These are phyloP conservation scores for Sigmodon hispidus DNA, from an alignment of 2,113 vertebrate species.

Conservation along the genomic window DNA sequence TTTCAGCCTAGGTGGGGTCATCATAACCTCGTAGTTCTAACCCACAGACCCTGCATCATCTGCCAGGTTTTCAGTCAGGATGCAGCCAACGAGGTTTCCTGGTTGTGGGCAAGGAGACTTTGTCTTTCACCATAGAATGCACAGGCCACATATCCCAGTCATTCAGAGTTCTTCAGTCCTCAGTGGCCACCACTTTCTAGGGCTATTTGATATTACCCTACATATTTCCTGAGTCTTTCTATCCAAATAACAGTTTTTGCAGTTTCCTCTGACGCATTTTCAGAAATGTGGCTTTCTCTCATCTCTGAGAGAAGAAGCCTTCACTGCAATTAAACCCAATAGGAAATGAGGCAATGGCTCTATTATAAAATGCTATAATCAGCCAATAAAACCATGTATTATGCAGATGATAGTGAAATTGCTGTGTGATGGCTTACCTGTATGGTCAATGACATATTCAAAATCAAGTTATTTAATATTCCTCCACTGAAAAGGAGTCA, in stretches of 20 bases:
- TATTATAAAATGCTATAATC: slow-evolving; percentile 20
- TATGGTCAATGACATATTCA: slow-evolving; percentile 27
- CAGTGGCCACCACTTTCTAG: background rate
- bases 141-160: background rate
- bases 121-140: background rate
- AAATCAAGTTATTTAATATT: slow-evolving; percentile 52
- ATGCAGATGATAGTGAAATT: background rate
- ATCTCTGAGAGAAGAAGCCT: background rate
- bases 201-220: background rate
- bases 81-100: background rate
- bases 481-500: slow-evolving; percentile 3
- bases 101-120: background rate
- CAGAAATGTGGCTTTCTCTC: slow-evolving; percentile 49
- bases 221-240: slow-evolving; percentile 20
- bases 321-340: background rate
- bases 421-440: slow-evolving; percentile 39
- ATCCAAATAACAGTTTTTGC: slow-evolving; percentile 25
- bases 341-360: slow-evolving; percentile 27
- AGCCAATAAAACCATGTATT: slow-evolving; percentile 34
- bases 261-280: slow-evolving; percentile 11
- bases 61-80: background rate
- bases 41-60: background rate
- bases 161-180: background rate
- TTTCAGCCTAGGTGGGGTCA: background rate
- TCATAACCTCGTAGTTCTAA: background rate